Base-by-base conservation (phyloP, 92 coral and sea anemone genomes). In the Bergia sp. region DNA sequence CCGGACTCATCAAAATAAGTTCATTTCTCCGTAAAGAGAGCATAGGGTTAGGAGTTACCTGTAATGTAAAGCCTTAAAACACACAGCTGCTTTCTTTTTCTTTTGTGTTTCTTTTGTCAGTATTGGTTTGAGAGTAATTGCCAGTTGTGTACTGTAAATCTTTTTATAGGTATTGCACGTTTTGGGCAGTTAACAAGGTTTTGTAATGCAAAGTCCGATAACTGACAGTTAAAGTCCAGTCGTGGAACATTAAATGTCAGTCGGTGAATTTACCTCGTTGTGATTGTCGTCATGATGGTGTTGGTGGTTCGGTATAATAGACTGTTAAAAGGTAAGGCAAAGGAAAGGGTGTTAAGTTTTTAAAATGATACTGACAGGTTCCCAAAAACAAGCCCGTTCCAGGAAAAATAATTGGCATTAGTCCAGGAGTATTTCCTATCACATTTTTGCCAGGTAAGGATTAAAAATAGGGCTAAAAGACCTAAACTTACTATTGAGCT, bases 291-390 rank as follows among this genome's bases (percentile, higher is more conserved):
- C 8, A 3, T 50, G 69, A 29, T 38, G 73, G 58, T 18, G 85
- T 55, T 50, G 58, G 71, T 55, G 87, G 6, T 45, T 47, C 77
- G 87, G 87, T 65, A 84, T 69, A 38, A 67, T 13, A 12, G 87
- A 84, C 87, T 84, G 87, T 71, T 2, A 71, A 37, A 82, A 84
- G 39, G 71, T 69, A 84, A 84, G 12, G 23, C 58, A 39, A 82
- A 61, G 50, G 38, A 82, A 39, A 0, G 16, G 37, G 5, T 50
- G 37, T 79, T 79, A 47, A 79, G 64, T n/a, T 29, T 73, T 12
- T 7, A 45, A 44, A 50, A 37, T n/a, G 58, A 7, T 23, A 21
- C 7, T 41, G 23, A 75, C 2, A 41, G 36, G 41, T 44, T 39
- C 10, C 11, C 37, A 18, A 36, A 29, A 6, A 37, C 37, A 15